phyloP scores from a whole-genome alignment of 2,888 invertebrate genomes.

The Tetranychus truncatus region DNA sequence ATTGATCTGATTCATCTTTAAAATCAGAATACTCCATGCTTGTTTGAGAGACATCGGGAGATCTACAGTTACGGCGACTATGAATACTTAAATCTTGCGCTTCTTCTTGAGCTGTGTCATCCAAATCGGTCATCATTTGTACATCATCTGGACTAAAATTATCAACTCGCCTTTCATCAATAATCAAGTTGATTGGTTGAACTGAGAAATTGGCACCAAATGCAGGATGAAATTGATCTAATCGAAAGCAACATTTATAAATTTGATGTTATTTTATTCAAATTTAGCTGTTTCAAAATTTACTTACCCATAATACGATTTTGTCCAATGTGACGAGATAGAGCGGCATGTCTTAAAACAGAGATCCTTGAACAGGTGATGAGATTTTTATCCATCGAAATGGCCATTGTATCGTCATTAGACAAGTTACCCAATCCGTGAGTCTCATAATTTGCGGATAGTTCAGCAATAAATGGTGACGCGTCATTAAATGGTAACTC shows the following conservation, averaged over 20 bases:
- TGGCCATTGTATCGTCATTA: background rate
- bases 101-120: background rate
- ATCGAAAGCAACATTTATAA: background rate
- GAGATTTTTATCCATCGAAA: background rate
- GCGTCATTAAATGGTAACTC: background rate
- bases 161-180: background rate
- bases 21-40: background rate
- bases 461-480: background rate
- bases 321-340: background rate
- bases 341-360: background rate
- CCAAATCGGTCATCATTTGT: background rate
- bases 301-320: background rate
- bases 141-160: too few relatives aligned
- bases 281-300: background rate
- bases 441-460: background rate
- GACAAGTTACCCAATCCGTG: background rate
- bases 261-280: background rate
- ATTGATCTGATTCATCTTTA: background rate
- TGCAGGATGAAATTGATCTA: background rate
- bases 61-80: background rate
- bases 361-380: background rate
- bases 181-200: background rate
- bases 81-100: background rate
- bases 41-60: background rate
- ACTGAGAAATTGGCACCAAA: background rate